Evolutionary conservation across 1,140 invertebrate species (phyloP).

Genomic region (Stegodyphus mimosarum): DNA sequence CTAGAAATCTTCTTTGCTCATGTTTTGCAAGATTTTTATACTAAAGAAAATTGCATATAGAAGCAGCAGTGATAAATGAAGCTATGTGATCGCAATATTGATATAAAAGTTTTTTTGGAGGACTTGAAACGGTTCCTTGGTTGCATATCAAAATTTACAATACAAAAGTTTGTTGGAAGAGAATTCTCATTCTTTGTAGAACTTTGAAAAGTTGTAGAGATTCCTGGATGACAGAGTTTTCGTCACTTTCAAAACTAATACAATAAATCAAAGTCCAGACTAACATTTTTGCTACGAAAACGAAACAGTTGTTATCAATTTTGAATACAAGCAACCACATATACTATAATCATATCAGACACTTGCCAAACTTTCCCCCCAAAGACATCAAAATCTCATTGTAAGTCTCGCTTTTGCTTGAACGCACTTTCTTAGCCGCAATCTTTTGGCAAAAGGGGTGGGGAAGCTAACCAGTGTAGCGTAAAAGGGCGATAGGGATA

Average conservation of each 20-base stretch:
- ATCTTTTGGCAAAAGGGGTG: slow-evolving; percentile 52
- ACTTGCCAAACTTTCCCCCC: neutral
- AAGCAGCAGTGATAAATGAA: too few species aligned
- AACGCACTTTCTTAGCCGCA: slow-evolving; percentile 46
- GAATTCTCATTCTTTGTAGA: too few species aligned
- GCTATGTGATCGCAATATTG: too few species aligned
- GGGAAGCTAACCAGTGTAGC: neutral
- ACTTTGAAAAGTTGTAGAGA: too few species aligned
- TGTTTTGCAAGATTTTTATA: too few species aligned
- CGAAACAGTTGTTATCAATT: slow-evolving; percentile 45
- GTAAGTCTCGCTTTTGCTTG: slow-evolving; percentile 56
- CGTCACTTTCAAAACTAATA: neutral
- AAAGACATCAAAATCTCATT: slow-evolving; percentile 57
- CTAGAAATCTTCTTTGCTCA: too few species aligned
- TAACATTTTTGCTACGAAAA: slow-evolving; percentile 14
- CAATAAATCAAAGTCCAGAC: slow-evolving; percentile 24
- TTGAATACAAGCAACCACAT: slow-evolving; percentile 18
- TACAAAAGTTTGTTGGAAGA: too few species aligned
- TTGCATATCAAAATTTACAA: too few species aligned
- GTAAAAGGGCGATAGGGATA: slow-evolving; percentile 53
- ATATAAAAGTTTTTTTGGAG: too few species aligned
- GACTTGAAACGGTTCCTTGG: too few species aligned
- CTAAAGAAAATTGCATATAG: too few species aligned
- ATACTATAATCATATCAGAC: slow-evolving; percentile 1
- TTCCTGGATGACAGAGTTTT: neutral